Conservation (phyloP, 2,888 invertebrate genomes). For the Philereme vetulata region DNA sequence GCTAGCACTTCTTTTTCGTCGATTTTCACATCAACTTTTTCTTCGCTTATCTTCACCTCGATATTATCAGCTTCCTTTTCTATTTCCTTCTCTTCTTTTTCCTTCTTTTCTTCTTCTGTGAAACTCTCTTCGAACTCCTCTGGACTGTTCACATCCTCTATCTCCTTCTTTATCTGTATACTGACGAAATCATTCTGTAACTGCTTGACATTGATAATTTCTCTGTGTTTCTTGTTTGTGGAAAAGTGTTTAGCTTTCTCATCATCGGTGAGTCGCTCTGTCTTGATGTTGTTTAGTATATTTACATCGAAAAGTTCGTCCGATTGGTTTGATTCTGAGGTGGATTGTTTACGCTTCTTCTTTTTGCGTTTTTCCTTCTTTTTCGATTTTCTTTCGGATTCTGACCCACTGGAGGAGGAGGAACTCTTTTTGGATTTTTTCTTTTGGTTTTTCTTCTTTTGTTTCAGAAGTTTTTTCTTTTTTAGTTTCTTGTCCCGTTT, state of each 20-base stretch:
- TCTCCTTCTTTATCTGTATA: constrained; percentile 68
- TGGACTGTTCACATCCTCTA: constrained; percentile 38
- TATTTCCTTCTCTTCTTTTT: constrained; percentile 12
- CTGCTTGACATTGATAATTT: constrained; percentile 77
- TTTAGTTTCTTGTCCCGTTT: constrained; percentile 63
- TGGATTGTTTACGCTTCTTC: constrained; percentile 57
- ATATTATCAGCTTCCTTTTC: constrained; percentile 16
- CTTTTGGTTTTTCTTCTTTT: constrained; percentile 62
- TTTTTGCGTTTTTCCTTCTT: constrained; percentile 46
- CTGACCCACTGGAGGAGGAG: constrained; percentile 49
- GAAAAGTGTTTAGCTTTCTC: constrained; percentile 67
- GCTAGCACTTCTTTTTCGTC: constrained; percentile 7
- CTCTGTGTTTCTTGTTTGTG: constrained; percentile 60
- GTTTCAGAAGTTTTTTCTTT: constrained; percentile 62
- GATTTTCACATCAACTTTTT: constrained; percentile 7
- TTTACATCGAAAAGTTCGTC: constrained; percentile 72
- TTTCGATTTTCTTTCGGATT: constrained; percentile 47
- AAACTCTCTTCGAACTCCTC: constrained; percentile 27
- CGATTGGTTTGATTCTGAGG: constrained; percentile 58
- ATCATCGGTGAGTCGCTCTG: constrained; percentile 71
- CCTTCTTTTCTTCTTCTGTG: constrained; percentile 13
- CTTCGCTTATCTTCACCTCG: constrained; percentile 4
- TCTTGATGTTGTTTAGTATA: constrained; percentile 75
- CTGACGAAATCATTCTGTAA: constrained; percentile 75
- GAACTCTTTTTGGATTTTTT: constrained; percentile 62